Conservation (phyloP, 2,888 invertebrate genomes). For the Pseudoips prasinana region DNA sequence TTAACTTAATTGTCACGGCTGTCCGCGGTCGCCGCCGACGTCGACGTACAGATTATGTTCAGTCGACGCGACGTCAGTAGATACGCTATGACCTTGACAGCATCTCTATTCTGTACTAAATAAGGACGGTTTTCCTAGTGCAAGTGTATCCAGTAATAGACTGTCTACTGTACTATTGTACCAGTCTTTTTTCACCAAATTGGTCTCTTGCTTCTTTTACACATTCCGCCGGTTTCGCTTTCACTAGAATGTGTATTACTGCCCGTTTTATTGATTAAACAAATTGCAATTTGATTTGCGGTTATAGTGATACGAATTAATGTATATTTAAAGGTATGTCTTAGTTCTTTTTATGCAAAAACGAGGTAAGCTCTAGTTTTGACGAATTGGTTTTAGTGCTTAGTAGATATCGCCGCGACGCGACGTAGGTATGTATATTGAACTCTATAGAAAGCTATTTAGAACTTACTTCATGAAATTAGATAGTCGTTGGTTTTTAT, state of each 20-base stretch:
- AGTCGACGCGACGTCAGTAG: too few relatives aligned
- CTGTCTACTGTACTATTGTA: conserved; percentile 27
- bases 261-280: conserved; percentile 39
- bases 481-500: too few relatives aligned
- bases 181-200: conserved; percentile 34
- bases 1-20: conserved; percentile 72
- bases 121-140: too few relatives aligned
- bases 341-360: conserved; percentile 17
- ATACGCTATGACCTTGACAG: too few relatives aligned
- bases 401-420: too few relatives aligned
- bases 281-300: conserved; percentile 41
- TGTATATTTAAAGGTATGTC: conserved; percentile 23
- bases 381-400: conserved; percentile 1
- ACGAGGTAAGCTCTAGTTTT: conserved; percentile 20
- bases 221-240: conserved; percentile 54
- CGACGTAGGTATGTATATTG: too few relatives aligned
- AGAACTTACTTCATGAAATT: too few relatives aligned
- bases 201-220: conserved; percentile 39
- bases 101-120: too few relatives aligned
- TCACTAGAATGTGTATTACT: conserved; percentile 59
- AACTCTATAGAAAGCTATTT: too few relatives aligned
- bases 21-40: conserved; percentile 33
- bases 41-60: conserved; percentile 30
- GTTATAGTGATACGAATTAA: conserved; percentile 29
- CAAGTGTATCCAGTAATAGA: too few relatives aligned